Evolutionary conservation across 2,888 invertebrate genomes (phyloP), one percentile per base, ranked within the genome.

Genomic region (Trachelus stipa): DNA sequence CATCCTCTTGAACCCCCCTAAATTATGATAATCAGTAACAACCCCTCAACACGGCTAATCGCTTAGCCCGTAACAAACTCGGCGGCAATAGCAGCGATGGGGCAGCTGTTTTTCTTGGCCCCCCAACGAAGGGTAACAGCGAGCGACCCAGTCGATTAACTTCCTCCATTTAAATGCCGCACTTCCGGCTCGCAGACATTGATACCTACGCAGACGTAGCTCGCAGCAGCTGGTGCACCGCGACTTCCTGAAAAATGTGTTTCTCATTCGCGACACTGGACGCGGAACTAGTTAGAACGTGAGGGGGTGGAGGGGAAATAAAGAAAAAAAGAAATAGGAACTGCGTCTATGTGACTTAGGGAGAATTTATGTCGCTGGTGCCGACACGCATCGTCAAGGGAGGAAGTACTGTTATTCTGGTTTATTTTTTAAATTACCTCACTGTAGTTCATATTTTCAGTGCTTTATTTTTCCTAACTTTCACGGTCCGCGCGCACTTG

Each of bases 91-190:
- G 68, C 73, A 69, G 37, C 73, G 35, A 74, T 76, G 69, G 69
- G 81, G 80, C 86, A 86, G 87, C 86, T 86, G 86, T 73, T 76
- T 30, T 33, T 35, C 68, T 31, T 71, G 71, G 71, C 71, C 71
- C 69, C 71, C 77, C 74, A 76, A 76, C 82, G 80, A 71, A 71
- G 71, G 71, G 71, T 71, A 71, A 34, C 71, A 31, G 37, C 40
- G 73, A 73, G 74, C 35, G 76, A 68, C 69, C 34, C 80, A 75
- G 75, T 87, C 89, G 87, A 90, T 90, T 89, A 90, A 89, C 89
- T 90, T 85, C 85, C 85, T 86, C 84, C 81, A 84, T 86, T 88
- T 89, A 88, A 90, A 87, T 85, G 84, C 85, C 85, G 84, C 79
- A 85, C 83, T 89, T 89, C 89, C 89, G 88, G 87, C 83, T 73